Evolutionary conservation across 2,888 invertebrate genomes (phyloP).

Genomic region (Pharmacophagus antenor): DNA sequence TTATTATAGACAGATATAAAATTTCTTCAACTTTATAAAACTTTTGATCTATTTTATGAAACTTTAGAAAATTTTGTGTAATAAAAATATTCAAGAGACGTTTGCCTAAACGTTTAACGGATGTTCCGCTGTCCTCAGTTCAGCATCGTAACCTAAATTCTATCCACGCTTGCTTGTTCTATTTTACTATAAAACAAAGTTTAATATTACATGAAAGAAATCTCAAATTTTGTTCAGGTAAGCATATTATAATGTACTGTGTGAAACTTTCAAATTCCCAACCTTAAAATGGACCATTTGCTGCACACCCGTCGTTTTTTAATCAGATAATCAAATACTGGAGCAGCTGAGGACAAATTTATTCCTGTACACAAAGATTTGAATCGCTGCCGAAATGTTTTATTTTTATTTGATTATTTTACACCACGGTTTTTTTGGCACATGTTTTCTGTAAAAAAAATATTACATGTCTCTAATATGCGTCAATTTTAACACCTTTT

Average conservation of each 20-base stretch:
- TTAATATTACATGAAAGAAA: constrained; percentile 27
- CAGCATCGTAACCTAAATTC: constrained; percentile 20
- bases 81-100: constrained; percentile 14
- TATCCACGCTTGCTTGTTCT: constrained; percentile 12
- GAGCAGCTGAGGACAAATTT: constrained; percentile 68
- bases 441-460: constrained; percentile 19
- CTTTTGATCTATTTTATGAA: too few relatives aligned
- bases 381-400: constrained; percentile 49
- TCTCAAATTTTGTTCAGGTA: constrained; percentile 25
- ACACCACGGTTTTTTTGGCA: constrained; percentile 42
- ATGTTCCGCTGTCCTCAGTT: constrained; percentile 2
- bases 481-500: constrained; percentile 27
- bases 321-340: constrained; percentile 73
- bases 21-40: too few relatives aligned
- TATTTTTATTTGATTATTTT: constrained; percentile 40
- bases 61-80: constrained; percentile 34
- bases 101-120: constrained; percentile 15
- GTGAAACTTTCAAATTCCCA: constrained; percentile 40
- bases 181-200: constrained; percentile 19
- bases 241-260: constrained; percentile 23
- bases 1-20: too few relatives aligned
- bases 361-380: constrained; percentile 68
- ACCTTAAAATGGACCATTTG: constrained; percentile 62
- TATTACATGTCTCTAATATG: constrained; percentile 6
- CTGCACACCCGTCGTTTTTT: constrained; percentile 56